Evolutionary conservation across 2,113 vertebrate genomes (phyloP).

Genomic region (Zosterops japonicus): DNA sequence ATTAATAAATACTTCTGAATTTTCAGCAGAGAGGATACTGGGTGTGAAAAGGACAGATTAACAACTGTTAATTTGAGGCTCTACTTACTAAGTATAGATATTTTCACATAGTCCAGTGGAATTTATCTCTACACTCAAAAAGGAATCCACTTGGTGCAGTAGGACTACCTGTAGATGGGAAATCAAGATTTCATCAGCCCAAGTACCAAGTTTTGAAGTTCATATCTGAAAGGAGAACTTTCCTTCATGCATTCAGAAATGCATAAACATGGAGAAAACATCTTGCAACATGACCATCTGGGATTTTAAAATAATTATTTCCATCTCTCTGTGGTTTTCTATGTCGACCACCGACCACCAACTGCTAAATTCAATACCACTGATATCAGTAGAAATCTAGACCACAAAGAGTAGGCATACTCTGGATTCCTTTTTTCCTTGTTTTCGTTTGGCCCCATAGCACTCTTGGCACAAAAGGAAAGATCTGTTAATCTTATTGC

Average conservation of each 20-base stretch:
- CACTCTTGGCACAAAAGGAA: neutral
- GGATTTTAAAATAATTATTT: neutral
- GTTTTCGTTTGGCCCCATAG: neutral
- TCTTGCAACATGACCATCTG: neutral
- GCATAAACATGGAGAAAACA: neutral
- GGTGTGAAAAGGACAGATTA: neutral
- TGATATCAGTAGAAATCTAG: neutral
- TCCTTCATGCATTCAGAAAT: neutral
- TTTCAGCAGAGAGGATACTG: neutral
- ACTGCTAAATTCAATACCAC: neutral
- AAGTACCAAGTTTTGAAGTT: neutral
- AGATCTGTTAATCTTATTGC: neutral
- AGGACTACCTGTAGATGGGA: neutral
- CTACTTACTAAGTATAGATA: neutral
- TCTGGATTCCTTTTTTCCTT: neutral
- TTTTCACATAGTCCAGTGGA: neutral
- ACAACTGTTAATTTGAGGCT: neutral
- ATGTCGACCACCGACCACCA: accelerated
- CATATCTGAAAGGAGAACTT: neutral
- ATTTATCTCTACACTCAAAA: neutral
- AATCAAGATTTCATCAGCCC: neutral
- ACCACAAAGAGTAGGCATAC: neutral
- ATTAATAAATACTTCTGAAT: neutral
- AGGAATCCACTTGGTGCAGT: neutral
- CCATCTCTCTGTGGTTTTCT: neutral